These are phyloP conservation scores for Drosophila gunungcola DNA, from an alignment of 1,140 invertebrate species.

Conservation along the genomic window DNA sequence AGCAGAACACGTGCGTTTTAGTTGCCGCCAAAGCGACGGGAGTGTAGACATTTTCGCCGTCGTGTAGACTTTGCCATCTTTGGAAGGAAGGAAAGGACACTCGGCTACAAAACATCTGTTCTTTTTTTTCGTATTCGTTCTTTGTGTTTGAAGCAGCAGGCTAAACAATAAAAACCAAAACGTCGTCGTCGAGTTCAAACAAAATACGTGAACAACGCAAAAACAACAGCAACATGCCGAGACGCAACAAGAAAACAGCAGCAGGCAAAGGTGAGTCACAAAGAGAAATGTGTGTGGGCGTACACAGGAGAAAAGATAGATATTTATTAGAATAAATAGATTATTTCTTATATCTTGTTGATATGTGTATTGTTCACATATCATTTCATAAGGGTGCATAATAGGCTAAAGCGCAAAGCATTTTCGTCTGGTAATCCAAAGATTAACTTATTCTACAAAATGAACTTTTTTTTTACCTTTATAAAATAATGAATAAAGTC, in stretches of 20 bases:
- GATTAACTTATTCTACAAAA: too few relatives aligned
- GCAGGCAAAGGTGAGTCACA: conserved; percentile 80
- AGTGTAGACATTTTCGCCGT: conserved; percentile 38
- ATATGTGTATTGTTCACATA: too few relatives aligned
- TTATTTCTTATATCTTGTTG: too few relatives aligned
- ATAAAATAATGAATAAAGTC: not conserved
- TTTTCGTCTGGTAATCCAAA: too few relatives aligned
- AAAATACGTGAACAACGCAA: conserved; percentile 62
- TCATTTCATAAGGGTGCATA: too few relatives aligned
- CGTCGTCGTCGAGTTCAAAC: conserved; percentile 35
- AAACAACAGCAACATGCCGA: conserved; percentile 69
- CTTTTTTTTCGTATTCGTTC: conserved; percentile 16
- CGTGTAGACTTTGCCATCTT: conserved; percentile 38
- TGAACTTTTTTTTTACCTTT: too few relatives aligned
- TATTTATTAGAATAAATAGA: too few relatives aligned
- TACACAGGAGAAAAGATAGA: not conserved
- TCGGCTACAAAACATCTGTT: conserved; percentile 35
- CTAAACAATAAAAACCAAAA: conserved; percentile 40
- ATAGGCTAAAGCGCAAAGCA: too few relatives aligned
- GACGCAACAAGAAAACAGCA: conserved; percentile 78
- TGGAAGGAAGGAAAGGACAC: conserved; percentile 26
- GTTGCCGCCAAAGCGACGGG: conserved; percentile 50
- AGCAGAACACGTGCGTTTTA: conserved; percentile 50
- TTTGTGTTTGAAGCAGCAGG: conserved; percentile 39
- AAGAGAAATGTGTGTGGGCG: conserved; percentile 15